phyloP scores from a whole-genome alignment of 2,888 invertebrate genomes.

The Rhimphoctona megacephalus region DNA sequence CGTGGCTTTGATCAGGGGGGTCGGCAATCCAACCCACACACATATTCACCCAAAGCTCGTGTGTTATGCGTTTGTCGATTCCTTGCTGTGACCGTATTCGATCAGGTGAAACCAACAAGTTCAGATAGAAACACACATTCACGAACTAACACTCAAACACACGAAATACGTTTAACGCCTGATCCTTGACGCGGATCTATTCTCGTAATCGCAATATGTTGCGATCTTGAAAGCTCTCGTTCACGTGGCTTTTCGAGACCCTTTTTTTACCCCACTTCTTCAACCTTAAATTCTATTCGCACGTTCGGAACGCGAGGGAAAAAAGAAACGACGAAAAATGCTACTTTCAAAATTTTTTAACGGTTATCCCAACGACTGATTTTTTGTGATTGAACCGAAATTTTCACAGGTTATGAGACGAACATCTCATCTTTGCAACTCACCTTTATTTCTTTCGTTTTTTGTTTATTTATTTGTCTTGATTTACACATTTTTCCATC shows the following conservation, averaged over 20 bases:
- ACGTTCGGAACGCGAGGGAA: background rate
- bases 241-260: slow-evolving; percentile 59
- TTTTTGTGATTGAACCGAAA: background rate
- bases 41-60: slow-evolving; percentile 42
- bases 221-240: slow-evolving; percentile 61
- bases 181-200: slow-evolving; percentile 57
- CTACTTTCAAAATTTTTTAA: background rate
- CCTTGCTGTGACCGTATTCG: slow-evolving; percentile 66
- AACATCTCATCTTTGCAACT: background rate
- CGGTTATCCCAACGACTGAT: background rate
- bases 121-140: slow-evolving; percentile 50
- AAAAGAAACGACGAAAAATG: slow-evolving; percentile 11
- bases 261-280: slow-evolving; percentile 28
- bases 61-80: slow-evolving; percentile 68
- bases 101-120: slow-evolving; percentile 69
- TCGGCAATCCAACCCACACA: slow-evolving; percentile 69
- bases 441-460: background rate
- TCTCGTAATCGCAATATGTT: slow-evolving; percentile 61
- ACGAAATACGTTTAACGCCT: slow-evolving; percentile 10
- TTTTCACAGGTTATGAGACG: slow-evolving; percentile 3
- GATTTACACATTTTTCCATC: background rate
- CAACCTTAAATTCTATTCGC: slow-evolving; percentile 14
- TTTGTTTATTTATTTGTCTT: background rate
- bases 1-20: slow-evolving; percentile 74
- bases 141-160: slow-evolving; percentile 29